Conservation (phyloP, 2,888 invertebrate species). For the Tanytarsus gracilentus region DNA sequence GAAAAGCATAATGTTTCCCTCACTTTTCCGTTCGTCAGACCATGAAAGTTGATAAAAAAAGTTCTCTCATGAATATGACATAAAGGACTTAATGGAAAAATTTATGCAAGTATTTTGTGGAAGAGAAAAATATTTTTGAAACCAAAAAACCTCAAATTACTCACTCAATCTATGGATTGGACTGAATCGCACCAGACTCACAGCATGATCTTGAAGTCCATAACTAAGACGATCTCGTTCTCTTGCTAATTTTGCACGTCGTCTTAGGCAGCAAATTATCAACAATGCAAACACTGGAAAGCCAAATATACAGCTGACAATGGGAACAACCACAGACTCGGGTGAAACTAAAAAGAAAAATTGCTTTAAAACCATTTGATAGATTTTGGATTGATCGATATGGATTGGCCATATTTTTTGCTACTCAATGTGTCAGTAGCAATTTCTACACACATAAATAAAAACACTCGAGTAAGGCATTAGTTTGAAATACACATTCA, state of each 20-base stretch:
- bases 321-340: conserved; percentile 79
- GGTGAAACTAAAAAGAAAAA: conserved; percentile 61
- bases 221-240: conserved; percentile 74
- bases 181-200: conserved; percentile 70
- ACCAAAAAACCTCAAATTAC: no score
- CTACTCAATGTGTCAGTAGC: neutral
- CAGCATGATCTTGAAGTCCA: conserved; percentile 72
- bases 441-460: no score
- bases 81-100: no score
- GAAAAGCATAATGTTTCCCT: no score
- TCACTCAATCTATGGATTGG: conserved; percentile 61
- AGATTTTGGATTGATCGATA: neutral
- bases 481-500: no score
- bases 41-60: no score
- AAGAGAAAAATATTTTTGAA: no score
- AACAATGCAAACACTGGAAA: conserved; percentile 78
- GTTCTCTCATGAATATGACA: no score
- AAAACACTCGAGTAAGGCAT: no score
- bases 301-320: conserved; percentile 81
- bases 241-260: conserved; percentile 73
- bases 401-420: neutral
- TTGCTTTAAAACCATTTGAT: neutral
- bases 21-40: no score
- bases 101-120: no score
- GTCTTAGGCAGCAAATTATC: conserved; percentile 75